Evolutionary conservation across 2,797 vertebrate genomes (phyloP).

Genomic region (Babyrousa celebensis): DNA sequence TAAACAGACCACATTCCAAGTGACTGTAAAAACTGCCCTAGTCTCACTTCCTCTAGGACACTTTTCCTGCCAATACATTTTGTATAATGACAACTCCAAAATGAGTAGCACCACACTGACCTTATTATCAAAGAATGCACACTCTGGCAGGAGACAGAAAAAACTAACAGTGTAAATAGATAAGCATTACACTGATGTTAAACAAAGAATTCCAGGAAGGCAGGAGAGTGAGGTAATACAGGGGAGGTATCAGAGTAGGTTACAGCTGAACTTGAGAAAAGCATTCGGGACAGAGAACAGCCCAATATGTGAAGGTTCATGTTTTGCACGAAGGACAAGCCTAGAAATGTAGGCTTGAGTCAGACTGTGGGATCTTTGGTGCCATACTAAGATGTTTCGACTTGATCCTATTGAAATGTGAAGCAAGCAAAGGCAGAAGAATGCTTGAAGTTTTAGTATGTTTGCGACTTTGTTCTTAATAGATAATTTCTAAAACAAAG

Average conservation of each 20-base stretch:
- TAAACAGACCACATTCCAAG: slow-evolving; percentile 45
- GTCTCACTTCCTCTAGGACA: background rate
- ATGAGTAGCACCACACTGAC: background rate
- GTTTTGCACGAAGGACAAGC: background rate
- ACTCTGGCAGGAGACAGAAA: slow-evolving; percentile 21
- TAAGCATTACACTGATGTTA: background rate
- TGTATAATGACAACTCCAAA: slow-evolving; percentile 59
- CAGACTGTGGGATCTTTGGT: background rate
- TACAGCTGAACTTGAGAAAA: background rate
- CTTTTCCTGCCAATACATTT: background rate
- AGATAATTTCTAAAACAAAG: slow-evolving; percentile 42
- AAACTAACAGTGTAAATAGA: background rate
- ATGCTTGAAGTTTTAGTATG: background rate
- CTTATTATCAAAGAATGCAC: slow-evolving; percentile 63
- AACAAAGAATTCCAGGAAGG: background rate
- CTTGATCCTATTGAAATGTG: slow-evolving; percentile 33
- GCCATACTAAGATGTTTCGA: slow-evolving; percentile 2
- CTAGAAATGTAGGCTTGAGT: background rate
- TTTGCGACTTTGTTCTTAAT: slow-evolving; percentile 43
- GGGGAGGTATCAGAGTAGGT: background rate
- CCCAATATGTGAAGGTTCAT: background rate
- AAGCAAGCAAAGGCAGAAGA: slow-evolving; percentile 30
- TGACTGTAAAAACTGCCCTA: slow-evolving; percentile 35
- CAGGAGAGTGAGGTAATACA: background rate
- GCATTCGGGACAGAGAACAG: background rate